Evolutionary conservation across 2,888 invertebrate genomes (phyloP).

Genomic region (Lasioglossum villosulum): DNA sequence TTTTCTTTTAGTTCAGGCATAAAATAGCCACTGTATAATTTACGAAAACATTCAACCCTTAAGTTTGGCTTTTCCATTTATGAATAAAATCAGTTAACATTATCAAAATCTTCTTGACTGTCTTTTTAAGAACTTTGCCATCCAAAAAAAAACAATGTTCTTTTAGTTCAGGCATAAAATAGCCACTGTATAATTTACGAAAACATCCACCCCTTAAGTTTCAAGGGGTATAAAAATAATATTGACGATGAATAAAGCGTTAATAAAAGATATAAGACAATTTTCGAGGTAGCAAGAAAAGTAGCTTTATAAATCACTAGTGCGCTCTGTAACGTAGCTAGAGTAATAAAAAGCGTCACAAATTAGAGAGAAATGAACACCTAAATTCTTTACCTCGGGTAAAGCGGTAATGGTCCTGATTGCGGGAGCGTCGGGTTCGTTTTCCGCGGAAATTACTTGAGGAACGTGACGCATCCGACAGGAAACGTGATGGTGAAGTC

Average conservation of each 20-base stretch:
- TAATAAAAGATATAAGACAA: neutral
- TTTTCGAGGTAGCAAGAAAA: neutral
- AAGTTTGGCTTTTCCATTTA: neutral
- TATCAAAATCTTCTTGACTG: neutral
- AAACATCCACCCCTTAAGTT: neutral
- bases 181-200: neutral
- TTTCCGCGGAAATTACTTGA: neutral
- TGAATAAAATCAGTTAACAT: neutral
- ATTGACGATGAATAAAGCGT: neutral
- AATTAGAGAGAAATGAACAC: neutral
- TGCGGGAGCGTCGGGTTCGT: neutral
- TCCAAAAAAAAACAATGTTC: neutral
- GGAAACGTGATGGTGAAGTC: constrained; percentile 6
- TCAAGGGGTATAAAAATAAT: neutral
- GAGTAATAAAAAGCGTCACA: neutral
- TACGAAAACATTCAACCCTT: neutral
- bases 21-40: neutral
- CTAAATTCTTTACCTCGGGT: neutral
- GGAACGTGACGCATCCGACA: neutral
- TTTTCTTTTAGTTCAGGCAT: neutral
- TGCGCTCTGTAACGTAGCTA: neutral
- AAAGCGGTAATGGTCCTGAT: too few relatives aligned
- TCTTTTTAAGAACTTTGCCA: neutral
- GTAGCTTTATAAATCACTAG: neutral
- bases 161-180: neutral